Evolutionary conservation across 2,113 vertebrate species (phyloP).

Genomic region (Nothoprocta perdicaria): DNA sequence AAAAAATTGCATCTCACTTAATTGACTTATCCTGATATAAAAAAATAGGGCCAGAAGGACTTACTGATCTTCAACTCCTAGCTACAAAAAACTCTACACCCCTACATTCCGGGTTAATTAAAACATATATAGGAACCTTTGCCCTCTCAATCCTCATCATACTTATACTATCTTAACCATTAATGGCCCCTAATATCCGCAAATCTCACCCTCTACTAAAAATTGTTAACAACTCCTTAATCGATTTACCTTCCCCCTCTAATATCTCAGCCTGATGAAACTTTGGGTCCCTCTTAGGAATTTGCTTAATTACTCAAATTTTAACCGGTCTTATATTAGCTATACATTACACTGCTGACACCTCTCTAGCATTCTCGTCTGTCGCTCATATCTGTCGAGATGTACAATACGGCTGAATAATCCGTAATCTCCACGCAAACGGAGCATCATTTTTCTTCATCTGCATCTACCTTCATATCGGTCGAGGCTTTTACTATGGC

Average conservation of each 20-base stretch:
- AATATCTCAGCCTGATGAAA: conserved; percentile 65
- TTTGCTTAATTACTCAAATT: background rate
- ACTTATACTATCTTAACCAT: too few relatives aligned
- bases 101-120: too few relatives aligned
- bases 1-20: too few relatives aligned
- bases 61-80: too few relatives aligned
- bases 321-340: conserved; percentile 8
- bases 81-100: too few relatives aligned
- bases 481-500: background rate
- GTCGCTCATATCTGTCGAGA: conserved; percentile 9
- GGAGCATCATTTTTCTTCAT: conserved; percentile 47
- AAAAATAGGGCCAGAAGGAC: too few relatives aligned
- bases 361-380: background rate
- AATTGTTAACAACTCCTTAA: background rate
- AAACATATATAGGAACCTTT: too few relatives aligned
- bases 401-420: conserved; percentile 9
- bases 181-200: background rate
- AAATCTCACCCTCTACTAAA: conserved; percentile 28
- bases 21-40: too few relatives aligned
- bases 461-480: background rate
- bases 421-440: background rate
- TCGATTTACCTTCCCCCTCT: background rate
- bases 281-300: conserved; percentile 12
- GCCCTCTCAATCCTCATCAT: too few relatives aligned
- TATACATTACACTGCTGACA: conserved; percentile 38